Percentiles rank a stretch among this genome's conserved stretches.
phyloP scores from a whole-genome alignment of 2,888 invertebrate species.

The Pheosia tremula region DNA sequence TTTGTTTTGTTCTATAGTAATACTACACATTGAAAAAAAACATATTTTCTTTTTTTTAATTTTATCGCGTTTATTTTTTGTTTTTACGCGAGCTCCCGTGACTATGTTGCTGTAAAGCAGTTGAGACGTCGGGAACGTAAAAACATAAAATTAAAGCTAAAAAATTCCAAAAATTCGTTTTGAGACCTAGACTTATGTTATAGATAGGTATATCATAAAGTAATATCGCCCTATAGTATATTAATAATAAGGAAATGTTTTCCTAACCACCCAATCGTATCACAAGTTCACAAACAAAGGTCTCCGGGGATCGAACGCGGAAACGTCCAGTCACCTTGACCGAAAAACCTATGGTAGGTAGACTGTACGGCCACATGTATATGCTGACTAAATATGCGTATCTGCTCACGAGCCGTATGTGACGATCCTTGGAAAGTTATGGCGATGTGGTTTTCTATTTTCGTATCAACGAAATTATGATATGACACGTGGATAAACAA shows the following conservation, averaged over 20 bases:
- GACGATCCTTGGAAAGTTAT: not conserved
- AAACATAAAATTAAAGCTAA: too few relatives aligned
- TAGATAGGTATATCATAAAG: too few relatives aligned
- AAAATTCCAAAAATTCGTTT: too few relatives aligned
- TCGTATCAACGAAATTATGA: not conserved
- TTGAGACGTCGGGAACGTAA: too few relatives aligned
- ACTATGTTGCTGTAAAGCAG: too few relatives aligned
- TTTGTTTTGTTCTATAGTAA: too few relatives aligned
- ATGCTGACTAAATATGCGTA: not conserved
- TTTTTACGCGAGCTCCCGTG: too few relatives aligned
- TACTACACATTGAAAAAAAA: too few relatives aligned
- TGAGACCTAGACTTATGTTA: too few relatives aligned
- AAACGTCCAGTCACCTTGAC: constrained; percentile 13
- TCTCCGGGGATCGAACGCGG: constrained; percentile 5
- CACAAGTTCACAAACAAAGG: not conserved
- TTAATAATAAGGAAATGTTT: not conserved
- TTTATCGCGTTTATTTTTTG: too few relatives aligned
- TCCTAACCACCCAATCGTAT: not conserved
- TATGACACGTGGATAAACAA: not conserved
- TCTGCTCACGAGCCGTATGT: not conserved
- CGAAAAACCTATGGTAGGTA: constrained; percentile 10
- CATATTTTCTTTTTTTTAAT: too few relatives aligned
- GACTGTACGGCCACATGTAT: not conserved
- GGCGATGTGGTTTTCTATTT: not conserved
- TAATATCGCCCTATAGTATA: too few relatives aligned